phyloP scores from a whole-genome alignment of 30 jellyfish, hydroid and myxozoan genomes.

The Aurelia sp. region DNA sequence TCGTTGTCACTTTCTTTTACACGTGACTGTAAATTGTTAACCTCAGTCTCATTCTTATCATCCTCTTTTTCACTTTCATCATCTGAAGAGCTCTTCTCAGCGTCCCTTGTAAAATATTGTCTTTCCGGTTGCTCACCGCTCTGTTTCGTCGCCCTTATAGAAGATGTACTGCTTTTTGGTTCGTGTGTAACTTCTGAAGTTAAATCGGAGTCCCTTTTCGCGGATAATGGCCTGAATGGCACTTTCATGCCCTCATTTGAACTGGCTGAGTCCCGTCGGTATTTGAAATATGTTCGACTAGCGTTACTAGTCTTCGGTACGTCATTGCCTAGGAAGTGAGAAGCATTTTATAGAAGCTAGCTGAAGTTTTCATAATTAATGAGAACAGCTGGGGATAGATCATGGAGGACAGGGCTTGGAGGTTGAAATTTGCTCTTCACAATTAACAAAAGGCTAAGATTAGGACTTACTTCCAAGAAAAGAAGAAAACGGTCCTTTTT shows the following conservation, averaged over 20 bases:
- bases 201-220: conserved; percentile 13
- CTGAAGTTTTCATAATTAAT: too few species aligned
- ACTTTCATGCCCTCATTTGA: conserved; percentile 24
- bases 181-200: too few species aligned
- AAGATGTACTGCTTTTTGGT: conserved; percentile 1
- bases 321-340: conserved; percentile 34
- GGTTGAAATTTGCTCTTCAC: too few species aligned
- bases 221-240: conserved; percentile 68
- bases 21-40: background rate
- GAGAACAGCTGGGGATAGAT: too few species aligned
- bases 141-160: background rate
- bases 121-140: background rate
- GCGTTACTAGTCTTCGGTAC: conserved; percentile 35
- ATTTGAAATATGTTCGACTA: conserved; percentile 21
- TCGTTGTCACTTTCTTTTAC: background rate
- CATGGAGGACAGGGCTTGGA: too few species aligned
- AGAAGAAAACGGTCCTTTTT: too few species aligned
- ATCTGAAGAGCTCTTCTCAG: conserved; percentile 25
- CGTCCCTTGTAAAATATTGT: background rate
- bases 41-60: background rate
- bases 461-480: too few species aligned
- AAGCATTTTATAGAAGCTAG: too few species aligned
- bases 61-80: conserved; percentile 30
- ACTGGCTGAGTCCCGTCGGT: conserved; percentile 59
- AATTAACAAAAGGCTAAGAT: too few species aligned